These are phyloP conservation scores for Pitta sordida DNA, from an alignment of 2,113 vertebrate species.

Conservation along the genomic window DNA sequence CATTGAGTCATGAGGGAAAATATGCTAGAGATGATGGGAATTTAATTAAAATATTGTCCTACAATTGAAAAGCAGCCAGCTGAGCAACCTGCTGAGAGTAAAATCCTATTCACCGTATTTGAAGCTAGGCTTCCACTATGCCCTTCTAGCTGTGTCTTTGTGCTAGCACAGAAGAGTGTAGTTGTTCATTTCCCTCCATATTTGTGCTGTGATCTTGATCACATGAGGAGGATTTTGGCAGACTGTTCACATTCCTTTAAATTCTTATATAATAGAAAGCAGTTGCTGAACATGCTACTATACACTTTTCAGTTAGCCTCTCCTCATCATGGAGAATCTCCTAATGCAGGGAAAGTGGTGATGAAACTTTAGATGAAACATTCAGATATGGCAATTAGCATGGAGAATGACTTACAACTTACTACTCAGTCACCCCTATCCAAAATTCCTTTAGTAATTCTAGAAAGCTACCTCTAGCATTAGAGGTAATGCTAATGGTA, in stretches of 20 bases:
- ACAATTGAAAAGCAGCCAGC: neutral
- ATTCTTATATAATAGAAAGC: constrained; percentile 83
- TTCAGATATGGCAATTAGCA: neutral
- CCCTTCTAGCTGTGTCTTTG: neutral
- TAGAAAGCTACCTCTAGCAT: neutral
- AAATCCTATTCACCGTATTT: rapidly evolving
- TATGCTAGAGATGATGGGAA: neutral
- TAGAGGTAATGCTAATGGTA: too few relatives aligned
- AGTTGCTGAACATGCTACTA: constrained; percentile 78
- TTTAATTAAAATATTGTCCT: neutral
- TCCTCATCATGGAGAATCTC: constrained; percentile 72
- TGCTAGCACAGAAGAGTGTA: neutral
- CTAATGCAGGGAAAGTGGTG: constrained; percentile 52
- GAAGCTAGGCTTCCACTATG: neutral
- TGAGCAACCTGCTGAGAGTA: neutral
- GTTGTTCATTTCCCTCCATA: neutral
- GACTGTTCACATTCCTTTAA: constrained; percentile 80
- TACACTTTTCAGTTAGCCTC: constrained; percentile 72
- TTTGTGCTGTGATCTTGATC: constrained; percentile 24
- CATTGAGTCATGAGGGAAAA: neutral
- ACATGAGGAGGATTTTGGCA: constrained; percentile 18
- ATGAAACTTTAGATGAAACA: neutral
- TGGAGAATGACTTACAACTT: neutral
- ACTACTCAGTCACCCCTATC: neutral
- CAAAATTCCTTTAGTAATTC: neutral